phyloP scores from a whole-genome alignment of 2,113 vertebrate genomes.

The Sminthopsis crassicaudata region DNA sequence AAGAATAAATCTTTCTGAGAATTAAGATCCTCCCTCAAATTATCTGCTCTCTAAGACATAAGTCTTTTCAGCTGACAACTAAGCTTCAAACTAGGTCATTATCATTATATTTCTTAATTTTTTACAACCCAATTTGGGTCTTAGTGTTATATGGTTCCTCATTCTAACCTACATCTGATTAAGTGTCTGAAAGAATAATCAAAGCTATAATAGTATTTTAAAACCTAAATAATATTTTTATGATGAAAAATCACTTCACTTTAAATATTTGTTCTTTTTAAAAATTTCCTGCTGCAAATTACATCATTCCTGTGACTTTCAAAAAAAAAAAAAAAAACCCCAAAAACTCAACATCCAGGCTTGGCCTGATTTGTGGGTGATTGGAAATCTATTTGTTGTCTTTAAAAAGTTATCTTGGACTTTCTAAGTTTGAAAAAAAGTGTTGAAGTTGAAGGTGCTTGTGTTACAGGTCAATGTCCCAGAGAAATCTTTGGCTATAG shows the following conservation, averaged over 20 bases:
- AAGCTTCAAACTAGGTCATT: not conserved
- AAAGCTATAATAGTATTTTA: not conserved
- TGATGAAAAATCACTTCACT: not conserved
- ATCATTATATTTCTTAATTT: not conserved
- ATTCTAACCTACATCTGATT: not conserved
- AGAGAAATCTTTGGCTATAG: not conserved
- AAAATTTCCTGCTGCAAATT: not conserved
- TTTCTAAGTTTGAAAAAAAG: not conserved
- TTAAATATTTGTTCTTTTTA: not conserved
- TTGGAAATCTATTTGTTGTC: not conserved
- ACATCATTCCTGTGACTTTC: not conserved
- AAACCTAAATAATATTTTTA: not conserved
- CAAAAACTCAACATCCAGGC: not conserved
- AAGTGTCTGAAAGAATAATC: not conserved
- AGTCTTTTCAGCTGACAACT: not conserved
- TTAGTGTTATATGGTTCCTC: not conserved
- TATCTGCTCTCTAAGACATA: not conserved
- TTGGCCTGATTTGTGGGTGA: not conserved
- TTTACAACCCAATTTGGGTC: not conserved
- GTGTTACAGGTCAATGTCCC: not conserved
- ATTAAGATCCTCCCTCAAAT: not conserved
- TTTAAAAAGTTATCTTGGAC: not conserved
- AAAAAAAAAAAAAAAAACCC: too few relatives aligned
- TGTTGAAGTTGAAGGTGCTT: not conserved
- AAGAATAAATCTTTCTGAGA: not conserved